Conservation (phyloP, 2,888 invertebrate species). For the Didymodactylos carnosus region DNA sequence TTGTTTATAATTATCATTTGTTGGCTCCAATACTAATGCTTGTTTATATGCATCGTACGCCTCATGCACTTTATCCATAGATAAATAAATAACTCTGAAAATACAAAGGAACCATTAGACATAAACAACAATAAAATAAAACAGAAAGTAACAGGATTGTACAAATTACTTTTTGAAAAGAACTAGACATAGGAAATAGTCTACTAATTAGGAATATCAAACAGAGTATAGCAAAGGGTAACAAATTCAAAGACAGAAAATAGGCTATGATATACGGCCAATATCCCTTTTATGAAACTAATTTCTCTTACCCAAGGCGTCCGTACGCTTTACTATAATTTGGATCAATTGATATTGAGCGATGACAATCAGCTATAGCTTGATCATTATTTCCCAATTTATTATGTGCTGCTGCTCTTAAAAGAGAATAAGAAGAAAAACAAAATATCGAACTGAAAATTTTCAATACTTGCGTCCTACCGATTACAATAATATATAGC, state of each 20-base stretch:
- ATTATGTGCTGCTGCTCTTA: slow-evolving; percentile 80
- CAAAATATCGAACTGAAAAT: too few species aligned
- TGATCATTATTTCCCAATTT: slow-evolving; percentile 61
- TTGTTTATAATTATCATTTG: slow-evolving; percentile 66
- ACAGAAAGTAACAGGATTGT: neutral
- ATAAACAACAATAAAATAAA: neutral
- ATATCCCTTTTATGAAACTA: neutral
- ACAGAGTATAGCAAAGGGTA: too few species aligned
- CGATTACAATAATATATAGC: slow-evolving; percentile 85
- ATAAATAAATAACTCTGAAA: slow-evolving; percentile 54
- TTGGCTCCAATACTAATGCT: slow-evolving; percentile 71
- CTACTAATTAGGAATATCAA: too few species aligned
- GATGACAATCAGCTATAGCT: slow-evolving; percentile 71
- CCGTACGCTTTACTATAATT: slow-evolving; percentile 85
- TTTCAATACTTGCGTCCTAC: too few species aligned
- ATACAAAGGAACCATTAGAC: neutral
- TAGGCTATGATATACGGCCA: neutral
- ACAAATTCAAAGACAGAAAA: too few species aligned
- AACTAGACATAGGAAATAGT: too few species aligned
- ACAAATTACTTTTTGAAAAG: neutral
- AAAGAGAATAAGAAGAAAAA: too few species aligned
- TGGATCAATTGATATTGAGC: slow-evolving; percentile 67
- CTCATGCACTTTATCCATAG: slow-evolving; percentile 57
- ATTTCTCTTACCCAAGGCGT: slow-evolving; percentile 48
- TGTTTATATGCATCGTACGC: slow-evolving; percentile 66